These are phyloP conservation scores for Bombylius discolor DNA, from an alignment of 2,888 invertebrate species.

Conservation along the genomic window DNA sequence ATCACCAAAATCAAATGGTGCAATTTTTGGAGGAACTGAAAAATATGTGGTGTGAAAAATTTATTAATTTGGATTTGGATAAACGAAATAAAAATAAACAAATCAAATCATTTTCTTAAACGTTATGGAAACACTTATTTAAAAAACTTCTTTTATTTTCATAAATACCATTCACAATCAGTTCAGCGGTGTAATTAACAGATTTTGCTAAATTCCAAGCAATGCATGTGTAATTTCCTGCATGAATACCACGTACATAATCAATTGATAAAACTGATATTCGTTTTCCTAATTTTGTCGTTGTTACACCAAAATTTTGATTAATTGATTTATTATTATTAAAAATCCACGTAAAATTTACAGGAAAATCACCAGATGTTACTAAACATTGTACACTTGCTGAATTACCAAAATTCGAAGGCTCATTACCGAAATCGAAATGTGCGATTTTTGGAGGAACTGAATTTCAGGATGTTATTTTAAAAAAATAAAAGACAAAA, in stretches of 20 bases:
- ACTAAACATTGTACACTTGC: slow-evolving; percentile 47
- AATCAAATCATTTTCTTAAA: no score
- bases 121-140: no score
- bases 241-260: slow-evolving; percentile 42
- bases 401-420: slow-evolving; percentile 47
- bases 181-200: slow-evolving; percentile 43
- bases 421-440: slow-evolving; percentile 47
- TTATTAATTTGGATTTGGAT: no score
- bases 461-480: slow-evolving; percentile 15
- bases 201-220: slow-evolving; percentile 50
- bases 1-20: slow-evolving; percentile 57
- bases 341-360: slow-evolving; percentile 48
- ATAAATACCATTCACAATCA: slow-evolving; percentile 45
- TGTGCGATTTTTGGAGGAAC: slow-evolving; percentile 42
- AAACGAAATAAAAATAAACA: no score
- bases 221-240: slow-evolving; percentile 57
- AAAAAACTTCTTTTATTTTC: no score
- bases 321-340: slow-evolving; percentile 29
- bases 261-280: slow-evolving; percentile 48
- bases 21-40: slow-evolving; percentile 61
- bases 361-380: slow-evolving; percentile 50
- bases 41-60: background rate
- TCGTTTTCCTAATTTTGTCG: slow-evolving; percentile 48
- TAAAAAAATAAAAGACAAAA: slow-evolving; percentile 19
- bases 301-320: slow-evolving; percentile 37